Conservation (phyloP, 2,888 invertebrate species). For the Uloborus plumipes region DNA sequence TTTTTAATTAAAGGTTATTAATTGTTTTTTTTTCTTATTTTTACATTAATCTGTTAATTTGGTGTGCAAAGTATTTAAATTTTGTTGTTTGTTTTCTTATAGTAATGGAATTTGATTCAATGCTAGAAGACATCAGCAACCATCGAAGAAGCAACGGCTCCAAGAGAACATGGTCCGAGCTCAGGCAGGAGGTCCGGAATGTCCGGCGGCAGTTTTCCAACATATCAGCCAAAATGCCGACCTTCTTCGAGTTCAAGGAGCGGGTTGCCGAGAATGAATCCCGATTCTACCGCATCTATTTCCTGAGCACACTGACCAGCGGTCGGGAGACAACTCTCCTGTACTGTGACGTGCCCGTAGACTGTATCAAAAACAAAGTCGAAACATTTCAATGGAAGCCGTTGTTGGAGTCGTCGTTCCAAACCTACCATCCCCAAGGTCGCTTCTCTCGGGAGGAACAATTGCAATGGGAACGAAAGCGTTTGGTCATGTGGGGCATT, state of each 20-base stretch:
- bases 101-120: constrained; percentile 18
- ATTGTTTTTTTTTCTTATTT: too few species aligned
- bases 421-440: constrained; percentile 76
- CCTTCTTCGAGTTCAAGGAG: constrained; percentile 70
- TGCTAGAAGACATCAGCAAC: constrained; percentile 20
- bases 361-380: constrained; percentile 51
- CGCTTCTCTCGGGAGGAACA: constrained; percentile 89
- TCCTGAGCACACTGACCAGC: constrained; percentile 87
- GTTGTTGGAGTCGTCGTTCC: constrained; percentile 83
- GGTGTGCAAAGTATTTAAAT: too few species aligned
- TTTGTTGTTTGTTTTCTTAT: too few species aligned
- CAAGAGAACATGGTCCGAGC: constrained; percentile 70
- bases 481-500: constrained; percentile 92
- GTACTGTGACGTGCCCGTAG: constrained; percentile 80
- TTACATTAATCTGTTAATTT: too few species aligned
- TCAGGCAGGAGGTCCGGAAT: constrained; percentile 70
- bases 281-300: constrained; percentile 82
- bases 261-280: constrained; percentile 67
- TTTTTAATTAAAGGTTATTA: too few species aligned
- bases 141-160: constrained; percentile 15
- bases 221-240: constrained; percentile 70
- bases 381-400: constrained; percentile 79
- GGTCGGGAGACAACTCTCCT: constrained; percentile 91
- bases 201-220: constrained; percentile 69
- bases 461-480: constrained; percentile 89